phyloP scores from a whole-genome alignment of 2,888 invertebrate genomes.

The Anodontia alba region DNA sequence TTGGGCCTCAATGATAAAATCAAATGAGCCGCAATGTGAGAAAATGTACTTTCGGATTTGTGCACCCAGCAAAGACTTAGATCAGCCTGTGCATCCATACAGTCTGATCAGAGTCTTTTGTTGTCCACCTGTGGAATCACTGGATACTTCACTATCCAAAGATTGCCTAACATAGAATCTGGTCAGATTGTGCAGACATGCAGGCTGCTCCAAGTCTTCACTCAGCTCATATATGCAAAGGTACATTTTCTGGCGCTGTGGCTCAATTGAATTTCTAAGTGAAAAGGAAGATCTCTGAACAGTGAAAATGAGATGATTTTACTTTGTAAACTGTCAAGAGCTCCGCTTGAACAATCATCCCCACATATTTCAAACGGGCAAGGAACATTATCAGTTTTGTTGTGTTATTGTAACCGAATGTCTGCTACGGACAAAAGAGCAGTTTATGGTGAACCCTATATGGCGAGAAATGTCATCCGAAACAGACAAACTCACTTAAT shows the following conservation, averaged over 20 bases:
- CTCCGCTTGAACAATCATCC: slow-evolving; percentile 1
- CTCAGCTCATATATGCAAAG: too few species aligned
- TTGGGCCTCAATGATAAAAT: neutral
- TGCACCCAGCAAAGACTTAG: too few species aligned
- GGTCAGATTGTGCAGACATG: too few species aligned
- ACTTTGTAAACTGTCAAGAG: slow-evolving; percentile 14
- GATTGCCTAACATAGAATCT: too few species aligned
- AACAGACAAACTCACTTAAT: slow-evolving; percentile 21
- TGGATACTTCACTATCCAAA: too few species aligned
- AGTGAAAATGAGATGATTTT: slow-evolving; percentile 25
- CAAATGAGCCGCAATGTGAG: neutral
- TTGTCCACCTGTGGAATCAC: too few species aligned
- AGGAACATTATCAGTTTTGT: slow-evolving; percentile 16
- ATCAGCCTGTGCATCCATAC: too few species aligned
- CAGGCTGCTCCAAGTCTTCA: too few species aligned
- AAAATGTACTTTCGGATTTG: neutral
- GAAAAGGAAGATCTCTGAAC: slow-evolving; percentile 11
- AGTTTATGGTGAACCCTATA: slow-evolving; percentile 11
- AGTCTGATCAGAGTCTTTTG: too few species aligned
- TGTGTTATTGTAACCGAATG: slow-evolving; percentile 21
- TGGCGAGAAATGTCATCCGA: slow-evolving; percentile 1
- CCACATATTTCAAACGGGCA: slow-evolving; percentile 12
- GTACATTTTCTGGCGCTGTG: neutral
- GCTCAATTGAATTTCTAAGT: slow-evolving; percentile 14
- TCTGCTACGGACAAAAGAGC: slow-evolving; percentile 12